Conservation (phyloP, 1,140 invertebrate genomes). For the Drosophila lacteicornis region DNA sequence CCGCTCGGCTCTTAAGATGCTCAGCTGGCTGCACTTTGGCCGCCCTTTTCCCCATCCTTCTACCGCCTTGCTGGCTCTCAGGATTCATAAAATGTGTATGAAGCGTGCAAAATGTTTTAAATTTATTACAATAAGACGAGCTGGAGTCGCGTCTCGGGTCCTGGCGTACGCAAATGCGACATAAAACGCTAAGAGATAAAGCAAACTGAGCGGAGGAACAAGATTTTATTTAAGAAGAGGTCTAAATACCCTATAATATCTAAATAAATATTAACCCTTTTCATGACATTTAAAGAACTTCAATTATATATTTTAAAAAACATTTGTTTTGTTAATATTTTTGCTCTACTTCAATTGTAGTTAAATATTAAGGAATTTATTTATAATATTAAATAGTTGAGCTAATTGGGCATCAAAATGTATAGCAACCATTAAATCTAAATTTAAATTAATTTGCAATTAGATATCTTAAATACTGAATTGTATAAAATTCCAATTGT, state of each 20-base stretch:
- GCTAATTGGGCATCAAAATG: too few species aligned
- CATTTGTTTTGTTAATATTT: too few species aligned
- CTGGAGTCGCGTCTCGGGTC: slow-evolving; percentile 56
- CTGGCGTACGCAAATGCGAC: slow-evolving; percentile 76
- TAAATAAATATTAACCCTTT: not conserved
- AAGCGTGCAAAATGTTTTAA: slow-evolving; percentile 81
- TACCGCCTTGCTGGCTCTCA: slow-evolving; percentile 50
- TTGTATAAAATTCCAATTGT: not conserved
- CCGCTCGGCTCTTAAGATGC: slow-evolving; percentile 33
- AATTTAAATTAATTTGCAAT: too few species aligned
- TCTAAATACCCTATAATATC: not conserved
- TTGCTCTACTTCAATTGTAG: too few species aligned
- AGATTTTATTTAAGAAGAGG: fast-evolving
- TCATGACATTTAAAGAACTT: too few species aligned
- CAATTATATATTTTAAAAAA: too few species aligned
- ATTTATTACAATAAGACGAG: slow-evolving; percentile 83
- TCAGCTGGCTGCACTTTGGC: slow-evolving; percentile 74
- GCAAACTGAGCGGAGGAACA: slow-evolving; percentile 37
- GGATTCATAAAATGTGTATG: slow-evolving; percentile 82
- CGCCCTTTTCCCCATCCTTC: slow-evolving; percentile 7
- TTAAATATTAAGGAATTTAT: too few species aligned
- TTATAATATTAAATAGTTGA: too few species aligned
- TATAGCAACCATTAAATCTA: too few species aligned
- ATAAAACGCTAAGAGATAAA: slow-evolving; percentile 81
- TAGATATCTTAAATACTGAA: too few species aligned